Evolutionary conservation across 2,113 vertebrate species (phyloP), one percentile per base, ranked within the genome.

Genomic region (Saimiri boliviensis): DNA sequence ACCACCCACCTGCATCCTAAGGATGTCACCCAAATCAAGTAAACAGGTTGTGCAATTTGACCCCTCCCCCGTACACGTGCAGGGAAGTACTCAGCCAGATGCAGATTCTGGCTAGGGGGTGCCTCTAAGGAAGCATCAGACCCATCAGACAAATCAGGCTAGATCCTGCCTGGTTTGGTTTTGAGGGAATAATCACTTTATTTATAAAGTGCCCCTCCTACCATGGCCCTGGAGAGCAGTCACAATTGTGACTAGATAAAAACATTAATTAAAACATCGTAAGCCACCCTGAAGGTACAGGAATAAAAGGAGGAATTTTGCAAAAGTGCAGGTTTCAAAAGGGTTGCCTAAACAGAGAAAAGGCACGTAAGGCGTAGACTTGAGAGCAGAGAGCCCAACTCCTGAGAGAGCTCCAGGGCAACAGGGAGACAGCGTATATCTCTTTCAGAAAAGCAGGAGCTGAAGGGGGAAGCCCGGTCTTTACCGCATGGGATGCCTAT

Each of bases 241-340:
- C 90, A 96, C 95, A 97, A 96, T 95, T 95, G 58, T 96, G 96
- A 98, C 91, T 97, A 95, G 93, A 96, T 97, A 96, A 98, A 97
- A 98, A 97, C 5, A 2, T 85, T 97, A 95, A 98, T 98, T 98
- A 98, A 98, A 93, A 90, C 87, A 97, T 98, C 97, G 97, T 95
- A 97, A 97, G 92, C 83, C 77, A 40, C 73, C 76, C 95, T 27
- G 47, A 90, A 92, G 35, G 60, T 13, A 5, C 74, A 66, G 84
- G 70, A 94, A 96, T 93, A 97, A 97, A 97, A 88, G 76, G 63
- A 95, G 71, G 49, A 84, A 94, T 84, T 94, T 58, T 96, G 82
- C 58, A 70, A 96, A 96, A 23, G 80, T 82, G 21, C 60, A 85
- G 66, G 37, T 86, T 97, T 96, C 92, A 84, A 77, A 96, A 83